A percentile compares a stretch with the other conserved stretches of the same genome.
These are phyloP conservation scores for Drosophila infuscata DNA, from an alignment of 2,888 invertebrate genomes.

Conservation along the genomic window DNA sequence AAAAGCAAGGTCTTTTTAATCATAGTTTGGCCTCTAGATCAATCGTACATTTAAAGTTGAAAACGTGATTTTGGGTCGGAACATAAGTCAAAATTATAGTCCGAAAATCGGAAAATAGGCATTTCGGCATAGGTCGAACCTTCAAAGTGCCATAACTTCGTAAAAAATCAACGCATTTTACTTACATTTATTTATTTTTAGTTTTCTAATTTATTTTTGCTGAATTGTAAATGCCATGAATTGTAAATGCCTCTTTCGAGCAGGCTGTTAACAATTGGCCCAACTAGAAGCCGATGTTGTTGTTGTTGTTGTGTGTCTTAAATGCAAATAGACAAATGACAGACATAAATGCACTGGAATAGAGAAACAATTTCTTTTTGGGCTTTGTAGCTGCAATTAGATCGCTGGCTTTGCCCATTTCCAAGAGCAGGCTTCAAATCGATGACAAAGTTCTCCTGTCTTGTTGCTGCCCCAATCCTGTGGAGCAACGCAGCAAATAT, in stretches of 20 bases:
- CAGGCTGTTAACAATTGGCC: neutral
- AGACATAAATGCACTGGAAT: constrained; percentile 26
- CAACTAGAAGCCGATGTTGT: neutral
- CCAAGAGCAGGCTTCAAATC: constrained; percentile 42
- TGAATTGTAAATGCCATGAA: neutral
- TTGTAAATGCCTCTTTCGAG: neutral
- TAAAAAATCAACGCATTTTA: too few species aligned
- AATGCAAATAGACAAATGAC: constrained; percentile 41
- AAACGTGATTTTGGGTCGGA: too few species aligned
- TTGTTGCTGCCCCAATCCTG: neutral
- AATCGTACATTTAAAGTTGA: too few species aligned
- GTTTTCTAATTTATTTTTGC: neutral
- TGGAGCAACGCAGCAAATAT: constrained; percentile 48
- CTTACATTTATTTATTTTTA: neutral
- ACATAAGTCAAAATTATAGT: too few species aligned
- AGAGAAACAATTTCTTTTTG: neutral
- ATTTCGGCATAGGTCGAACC: too few species aligned
- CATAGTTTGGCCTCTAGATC: too few species aligned
- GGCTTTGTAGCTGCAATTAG: constrained; percentile 35
- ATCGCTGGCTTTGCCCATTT: constrained; percentile 37
- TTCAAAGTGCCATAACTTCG: too few species aligned
- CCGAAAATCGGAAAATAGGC: too few species aligned
- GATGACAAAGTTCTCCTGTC: constrained; percentile 47
- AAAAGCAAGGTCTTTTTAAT: too few species aligned
- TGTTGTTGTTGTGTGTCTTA: neutral